These are phyloP conservation scores for Meloidogyne floridensis DNA, from an alignment of 1,140 invertebrate species.

Conservation along the genomic window DNA sequence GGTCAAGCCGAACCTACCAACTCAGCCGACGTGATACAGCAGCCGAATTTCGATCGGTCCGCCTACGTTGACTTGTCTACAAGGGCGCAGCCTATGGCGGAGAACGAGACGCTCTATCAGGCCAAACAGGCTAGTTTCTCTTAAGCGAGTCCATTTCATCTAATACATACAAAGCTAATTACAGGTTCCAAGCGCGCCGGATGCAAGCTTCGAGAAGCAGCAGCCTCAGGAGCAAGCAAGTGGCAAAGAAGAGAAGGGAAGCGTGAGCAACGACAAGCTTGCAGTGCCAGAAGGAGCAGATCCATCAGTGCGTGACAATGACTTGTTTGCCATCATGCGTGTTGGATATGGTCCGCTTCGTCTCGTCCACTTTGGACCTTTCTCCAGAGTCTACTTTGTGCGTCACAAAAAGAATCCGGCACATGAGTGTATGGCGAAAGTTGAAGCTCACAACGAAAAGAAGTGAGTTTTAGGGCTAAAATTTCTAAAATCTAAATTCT, in stretches of 20 bases:
- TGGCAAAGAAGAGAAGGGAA: not conserved
- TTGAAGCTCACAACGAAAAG: not conserved
- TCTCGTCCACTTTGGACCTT: not conserved
- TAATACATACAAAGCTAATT: not conserved
- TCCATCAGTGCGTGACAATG: not conserved
- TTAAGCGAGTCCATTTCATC: too few species aligned
- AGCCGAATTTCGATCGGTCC: not conserved
- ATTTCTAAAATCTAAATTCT: not conserved
- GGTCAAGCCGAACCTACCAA: not conserved
- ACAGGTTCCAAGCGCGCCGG: not conserved
- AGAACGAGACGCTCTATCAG: not conserved
- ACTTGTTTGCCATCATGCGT: not conserved
- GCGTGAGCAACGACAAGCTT: not conserved
- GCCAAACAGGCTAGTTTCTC: not conserved
- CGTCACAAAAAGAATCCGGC: not conserved
- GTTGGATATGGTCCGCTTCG: not conserved
- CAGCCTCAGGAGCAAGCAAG: not conserved
- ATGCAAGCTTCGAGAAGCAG: not conserved
- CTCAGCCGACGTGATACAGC: not conserved
- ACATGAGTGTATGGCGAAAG: not conserved
- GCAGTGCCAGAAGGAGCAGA: slow-evolving; percentile 4
- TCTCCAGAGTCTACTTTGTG: not conserved
- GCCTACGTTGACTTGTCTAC: not conserved
- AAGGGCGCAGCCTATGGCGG: not conserved
- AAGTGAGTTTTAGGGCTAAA: not conserved